phyloP scores from a whole-genome alignment of 2,113 vertebrate species.

The Prolemur simus region DNA sequence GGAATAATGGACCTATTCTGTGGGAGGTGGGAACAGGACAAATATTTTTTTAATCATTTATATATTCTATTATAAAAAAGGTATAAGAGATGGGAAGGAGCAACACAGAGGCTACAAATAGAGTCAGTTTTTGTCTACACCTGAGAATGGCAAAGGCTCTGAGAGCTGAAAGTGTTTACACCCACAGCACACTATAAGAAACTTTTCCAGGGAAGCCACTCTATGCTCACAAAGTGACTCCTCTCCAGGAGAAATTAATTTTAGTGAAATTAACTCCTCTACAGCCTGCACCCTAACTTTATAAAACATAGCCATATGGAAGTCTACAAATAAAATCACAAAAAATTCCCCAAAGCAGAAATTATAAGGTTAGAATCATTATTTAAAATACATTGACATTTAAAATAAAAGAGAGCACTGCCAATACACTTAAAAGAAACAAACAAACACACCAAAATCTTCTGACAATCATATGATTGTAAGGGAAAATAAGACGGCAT shows the following conservation, averaged over 20 bases:
- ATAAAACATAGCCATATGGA: not conserved
- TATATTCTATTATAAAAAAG: not conserved
- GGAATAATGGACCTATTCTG: not conserved
- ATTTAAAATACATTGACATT: not conserved
- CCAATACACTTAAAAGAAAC: not conserved
- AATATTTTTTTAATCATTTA: not conserved
- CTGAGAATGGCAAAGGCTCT: not conserved
- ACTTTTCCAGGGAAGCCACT: not conserved
- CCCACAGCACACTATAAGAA: not conserved
- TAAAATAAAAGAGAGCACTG: not conserved
- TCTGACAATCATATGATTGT: not conserved
- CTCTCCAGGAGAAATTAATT: not conserved
- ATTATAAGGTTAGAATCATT: not conserved
- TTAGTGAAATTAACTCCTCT: slow-evolving; percentile 36
- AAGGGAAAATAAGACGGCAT: not conserved
- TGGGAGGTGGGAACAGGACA: not conserved
- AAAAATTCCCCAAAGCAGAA: not conserved
- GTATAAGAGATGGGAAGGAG: not conserved
- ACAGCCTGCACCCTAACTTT: not conserved
- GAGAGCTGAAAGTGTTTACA: not conserved
- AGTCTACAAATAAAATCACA: not conserved
- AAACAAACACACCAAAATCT: not conserved
- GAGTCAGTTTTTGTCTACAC: not conserved
- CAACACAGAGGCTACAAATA: not conserved
- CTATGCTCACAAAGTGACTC: not conserved